A percentile compares a stretch with the other conserved stretches of the same genome.
Evolutionary conservation across 2,113 vertebrate genomes (phyloP).

Genomic region (Cinclus cinclus): DNA sequence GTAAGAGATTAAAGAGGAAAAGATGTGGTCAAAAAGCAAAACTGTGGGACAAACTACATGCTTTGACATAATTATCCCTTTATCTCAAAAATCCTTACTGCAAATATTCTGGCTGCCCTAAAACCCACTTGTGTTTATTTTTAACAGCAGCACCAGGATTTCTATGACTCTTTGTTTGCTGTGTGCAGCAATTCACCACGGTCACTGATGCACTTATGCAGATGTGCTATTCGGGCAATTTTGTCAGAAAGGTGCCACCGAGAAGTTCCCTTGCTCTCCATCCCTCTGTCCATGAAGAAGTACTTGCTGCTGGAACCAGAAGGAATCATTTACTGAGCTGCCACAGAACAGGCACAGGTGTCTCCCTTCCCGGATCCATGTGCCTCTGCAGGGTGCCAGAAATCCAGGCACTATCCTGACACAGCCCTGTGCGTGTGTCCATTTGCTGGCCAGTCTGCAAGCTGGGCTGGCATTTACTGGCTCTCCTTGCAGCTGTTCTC

Average conservation of each 20-base stretch:
- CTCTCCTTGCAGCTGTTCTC: neutral
- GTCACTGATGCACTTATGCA: conserved; percentile 87
- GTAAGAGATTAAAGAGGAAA: neutral
- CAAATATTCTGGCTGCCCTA: neutral
- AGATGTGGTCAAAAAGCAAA: neutral
- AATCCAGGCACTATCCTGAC: neutral
- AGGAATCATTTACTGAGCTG: conserved; percentile 79
- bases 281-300: conserved; percentile 83
- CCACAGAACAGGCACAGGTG: accelerated
- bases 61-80: neutral
- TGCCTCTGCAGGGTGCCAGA: neutral
- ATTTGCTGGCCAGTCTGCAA: neutral
- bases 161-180: conserved; percentile 89
- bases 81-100: neutral
- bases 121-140: neutral
- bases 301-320: conserved; percentile 92
- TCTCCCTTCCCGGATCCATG: accelerated
- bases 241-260: conserved; percentile 77
- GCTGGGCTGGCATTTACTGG: neutral
- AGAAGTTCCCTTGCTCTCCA: conserved; percentile 77
- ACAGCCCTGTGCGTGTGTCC: neutral
- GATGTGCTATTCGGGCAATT: conserved; percentile 82
- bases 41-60: neutral
- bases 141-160: conserved; percentile 81
- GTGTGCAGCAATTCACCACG: conserved; percentile 87